Evolutionary conservation across 2,113 vertebrate species (phyloP), one percentile per base, ranked within the genome.

Genomic region (Acanthochromis polyacanthus): DNA sequence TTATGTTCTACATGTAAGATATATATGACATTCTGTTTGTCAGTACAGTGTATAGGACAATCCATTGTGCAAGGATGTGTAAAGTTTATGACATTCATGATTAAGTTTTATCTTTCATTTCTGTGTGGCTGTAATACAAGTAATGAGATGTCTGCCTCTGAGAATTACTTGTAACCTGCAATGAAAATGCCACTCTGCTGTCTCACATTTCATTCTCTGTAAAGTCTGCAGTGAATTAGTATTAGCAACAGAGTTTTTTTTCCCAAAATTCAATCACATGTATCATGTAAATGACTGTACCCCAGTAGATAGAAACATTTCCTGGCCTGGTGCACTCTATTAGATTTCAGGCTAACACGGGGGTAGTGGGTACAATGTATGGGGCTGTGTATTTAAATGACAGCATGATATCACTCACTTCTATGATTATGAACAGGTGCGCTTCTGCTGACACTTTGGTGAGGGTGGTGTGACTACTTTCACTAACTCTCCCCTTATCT

Each of bases 401-500:
- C 72, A 89, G 93, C 93, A 93, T 94, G 93, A 88, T 40, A 48
- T 75, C 71, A 79, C 91, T 93, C 89, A 90, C 85, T 70, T 58
- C 86, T 82, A 61, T 64, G 81, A 69, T 80, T 65, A 56, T 85
- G 66, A 89, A 84, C 86, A 86, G 69, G 73, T 84, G 71, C 78
- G 80, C 91, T 89, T 89, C 80, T 91, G 88, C 92, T 93, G 87
- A 79, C 88, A 87, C 92, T 88, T 87, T 85, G 93, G 93, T 94
- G 92, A 90, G 62, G 94, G 91, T 83, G 90, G 93, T 92, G 87
- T 91, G 75, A 90, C 80, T 77, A 88, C 91, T 94, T 91, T 91
- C 77, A 93, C 92, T 95, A 95, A 95, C 92, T 90, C 91, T 91
- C 55, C 83, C 64, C 16, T 93, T 87, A 85, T 94, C 90, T 87